A percentile compares a stretch with the other conserved stretches of the same genome.
These are phyloP conservation scores for Lysandra bellargus DNA, from an alignment of 2,888 invertebrate species.

Conservation along the genomic window DNA sequence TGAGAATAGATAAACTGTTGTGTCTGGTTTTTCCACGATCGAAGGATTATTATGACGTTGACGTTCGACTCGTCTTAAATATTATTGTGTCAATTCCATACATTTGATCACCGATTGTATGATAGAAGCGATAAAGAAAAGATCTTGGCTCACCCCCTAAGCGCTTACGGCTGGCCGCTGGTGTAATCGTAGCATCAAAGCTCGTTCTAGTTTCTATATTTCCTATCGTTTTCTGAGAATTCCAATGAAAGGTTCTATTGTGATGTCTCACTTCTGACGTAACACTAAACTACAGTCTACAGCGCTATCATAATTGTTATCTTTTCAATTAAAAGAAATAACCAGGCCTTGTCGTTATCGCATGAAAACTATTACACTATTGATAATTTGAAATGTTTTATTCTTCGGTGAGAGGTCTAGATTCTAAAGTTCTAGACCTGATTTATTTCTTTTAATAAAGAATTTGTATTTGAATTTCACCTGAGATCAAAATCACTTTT, in stretches of 20 bases:
- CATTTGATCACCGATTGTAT: no score
- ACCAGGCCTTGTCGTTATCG: neutral
- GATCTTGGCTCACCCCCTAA: no score
- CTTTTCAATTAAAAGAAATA: conserved; percentile 3
- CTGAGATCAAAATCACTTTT: neutral
- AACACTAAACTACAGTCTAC: neutral
- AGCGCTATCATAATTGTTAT: neutral
- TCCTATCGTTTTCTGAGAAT: conserved; percentile 9
- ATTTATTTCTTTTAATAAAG: neutral
- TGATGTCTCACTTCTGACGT: neutral
- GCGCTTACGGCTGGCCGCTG: no score
- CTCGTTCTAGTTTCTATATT: neutral
- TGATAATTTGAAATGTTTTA: neutral
- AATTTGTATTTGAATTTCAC: neutral
- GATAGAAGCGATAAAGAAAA: no score
- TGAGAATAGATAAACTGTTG: no score
- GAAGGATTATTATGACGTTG: no score
- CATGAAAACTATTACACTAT: conserved; percentile 1
- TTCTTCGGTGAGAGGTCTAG: neutral
- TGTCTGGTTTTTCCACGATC: no score
- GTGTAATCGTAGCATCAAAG: neutral
- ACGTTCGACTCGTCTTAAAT: no score
- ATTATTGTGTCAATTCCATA: no score
- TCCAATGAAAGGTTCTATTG: neutral
- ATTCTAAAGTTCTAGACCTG: neutral